These are phyloP conservation scores for Malacoraja senta DNA, from an alignment of 2,797 vertebrate species.

Conservation along the genomic window DNA sequence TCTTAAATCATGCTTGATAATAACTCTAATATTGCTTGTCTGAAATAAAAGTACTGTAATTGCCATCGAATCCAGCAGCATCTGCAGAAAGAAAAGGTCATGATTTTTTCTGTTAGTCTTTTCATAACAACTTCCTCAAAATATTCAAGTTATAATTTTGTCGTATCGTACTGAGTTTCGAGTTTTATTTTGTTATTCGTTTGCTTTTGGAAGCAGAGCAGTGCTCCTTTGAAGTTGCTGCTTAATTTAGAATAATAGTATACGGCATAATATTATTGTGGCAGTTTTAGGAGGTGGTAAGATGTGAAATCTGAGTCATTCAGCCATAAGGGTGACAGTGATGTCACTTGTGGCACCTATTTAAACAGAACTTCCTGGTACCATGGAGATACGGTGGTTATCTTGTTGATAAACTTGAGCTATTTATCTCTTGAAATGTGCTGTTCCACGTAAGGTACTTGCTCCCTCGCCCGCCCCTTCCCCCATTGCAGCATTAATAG, in stretches of 20 bases:
- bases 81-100: not conserved
- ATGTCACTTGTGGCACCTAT: not conserved
- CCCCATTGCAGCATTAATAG: not conserved
- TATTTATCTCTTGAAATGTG: not conserved
- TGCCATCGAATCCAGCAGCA: not conserved
- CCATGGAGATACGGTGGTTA: not conserved
- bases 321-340: not conserved
- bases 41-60: not conserved
- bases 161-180: too few relatives aligned
- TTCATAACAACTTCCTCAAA: too few relatives aligned
- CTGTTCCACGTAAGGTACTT: not conserved
- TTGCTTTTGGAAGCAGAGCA: not conserved
- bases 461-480: not conserved
- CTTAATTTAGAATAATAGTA: not conserved
- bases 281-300: not conserved
- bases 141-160: too few relatives aligned
- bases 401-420: not conserved
- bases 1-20: not conserved
- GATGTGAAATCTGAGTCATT: not conserved
- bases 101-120: too few relatives aligned
- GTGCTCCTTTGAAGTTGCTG: not conserved
- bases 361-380: not conserved
- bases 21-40: not conserved
- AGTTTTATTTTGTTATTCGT: not conserved
- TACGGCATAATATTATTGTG: not conserved